Evolutionary conservation across 2,888 invertebrate genomes (phyloP), one percentile per base, ranked within the genome.

Genomic region (Ennomos erosarius): DNA sequence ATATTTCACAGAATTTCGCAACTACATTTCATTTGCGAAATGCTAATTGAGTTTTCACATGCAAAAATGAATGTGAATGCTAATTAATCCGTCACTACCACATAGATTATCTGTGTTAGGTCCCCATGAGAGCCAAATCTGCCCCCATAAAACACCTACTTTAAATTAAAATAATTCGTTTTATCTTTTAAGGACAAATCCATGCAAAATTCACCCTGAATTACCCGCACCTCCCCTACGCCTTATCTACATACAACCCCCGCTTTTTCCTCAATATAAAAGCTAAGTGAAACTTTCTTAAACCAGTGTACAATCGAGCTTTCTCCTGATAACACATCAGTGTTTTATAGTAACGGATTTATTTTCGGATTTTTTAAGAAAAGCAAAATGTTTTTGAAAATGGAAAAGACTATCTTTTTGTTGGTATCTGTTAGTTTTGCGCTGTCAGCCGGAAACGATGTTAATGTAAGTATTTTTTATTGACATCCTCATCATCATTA

Each of bases 401-500:
- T 59, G 0, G 48, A 68, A 0, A 66, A 56, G 36, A 42, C 65
- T 0, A 45, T 65, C 16, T 61, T 65, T 0, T 38, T 75, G 3
- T 53, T 66, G 26, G 56, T 47, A 55, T 9, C 45, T 58, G n/a
- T 45, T 59, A 64, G 65, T 37, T 70, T 68, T 39, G 74, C 75
- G 1, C 35, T 67, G 0, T 68, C 73, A 0, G 65, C 64, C 1
- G 68, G 59, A 6, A 78, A 65, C 49, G 78, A 78, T 34, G 36
- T 73, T 0, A 79, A 74, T 70, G 78, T 79, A 35, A 67, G 67
- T 50, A 26, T 26, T 26, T 26, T 26, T 26, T 6, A 26, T 56
- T n/a, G n/a, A n/a, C n/a, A n/a, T n/a, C n/a, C n/a, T 3, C 16
- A 16, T 16, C 16, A 16, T 16, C 16, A 16, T 16, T 3, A 16